Conservation (phyloP, 2,113 vertebrate species). For the Gnathonemus longibarbis region DNA sequence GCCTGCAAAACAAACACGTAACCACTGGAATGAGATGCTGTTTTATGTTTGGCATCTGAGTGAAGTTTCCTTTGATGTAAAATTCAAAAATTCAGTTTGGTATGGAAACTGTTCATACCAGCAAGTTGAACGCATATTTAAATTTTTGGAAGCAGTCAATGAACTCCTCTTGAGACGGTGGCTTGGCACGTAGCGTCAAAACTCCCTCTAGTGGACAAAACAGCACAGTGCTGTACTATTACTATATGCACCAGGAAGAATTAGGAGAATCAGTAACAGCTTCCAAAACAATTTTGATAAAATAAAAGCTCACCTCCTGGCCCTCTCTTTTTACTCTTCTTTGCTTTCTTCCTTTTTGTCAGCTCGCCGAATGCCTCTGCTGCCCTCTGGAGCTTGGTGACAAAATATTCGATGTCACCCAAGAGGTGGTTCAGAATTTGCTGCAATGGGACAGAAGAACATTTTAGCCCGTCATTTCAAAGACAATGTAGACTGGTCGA, state of each 20-base stretch:
- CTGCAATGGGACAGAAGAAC: constrained; percentile 46
- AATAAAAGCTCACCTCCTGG: constrained; percentile 73
- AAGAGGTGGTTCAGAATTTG: constrained; percentile 97
- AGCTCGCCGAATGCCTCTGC: constrained; percentile 86
- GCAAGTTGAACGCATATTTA: constrained; percentile 92
- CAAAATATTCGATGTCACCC: constrained; percentile 92
- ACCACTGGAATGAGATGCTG: background rate
- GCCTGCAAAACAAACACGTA: constrained; percentile 57
- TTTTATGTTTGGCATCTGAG: background rate
- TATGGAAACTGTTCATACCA: constrained; percentile 61
- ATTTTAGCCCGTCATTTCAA: background rate
- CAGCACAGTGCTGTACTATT: background rate
- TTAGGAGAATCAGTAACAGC: background rate
- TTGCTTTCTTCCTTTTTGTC: constrained; percentile 79
- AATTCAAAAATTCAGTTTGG: background rate
- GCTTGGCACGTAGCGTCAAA: constrained; percentile 83
- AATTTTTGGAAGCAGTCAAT: constrained; percentile 95
- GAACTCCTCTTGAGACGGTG: constrained; percentile 80
- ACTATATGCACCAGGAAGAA: background rate
- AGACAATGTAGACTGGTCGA: background rate
- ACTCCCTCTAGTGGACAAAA: constrained; percentile 79
- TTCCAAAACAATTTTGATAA: background rate
- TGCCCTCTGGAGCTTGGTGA: constrained; percentile 89
- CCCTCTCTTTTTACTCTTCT: constrained; percentile 82
- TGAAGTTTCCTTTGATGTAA: background rate